Evolutionary conservation across 2,888 invertebrate species (phyloP), one percentile per base, ranked within the genome.

Genomic region (Oasisia sp.): DNA sequence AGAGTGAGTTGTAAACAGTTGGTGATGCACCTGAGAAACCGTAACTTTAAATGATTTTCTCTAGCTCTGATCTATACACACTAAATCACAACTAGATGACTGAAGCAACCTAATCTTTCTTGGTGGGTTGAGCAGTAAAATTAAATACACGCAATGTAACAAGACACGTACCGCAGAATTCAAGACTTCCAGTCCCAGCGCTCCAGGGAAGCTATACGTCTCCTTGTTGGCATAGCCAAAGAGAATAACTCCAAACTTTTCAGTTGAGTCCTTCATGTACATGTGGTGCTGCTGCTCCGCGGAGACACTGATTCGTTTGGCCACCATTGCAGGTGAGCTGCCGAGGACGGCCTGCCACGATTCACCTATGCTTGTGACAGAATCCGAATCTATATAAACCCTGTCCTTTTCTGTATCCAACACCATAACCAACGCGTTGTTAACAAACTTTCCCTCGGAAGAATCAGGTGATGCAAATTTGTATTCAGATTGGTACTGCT

Each of bases 221-320:
- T 74, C 74, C 74, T 74, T 74, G 74, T 74, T 74, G 19, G 74
- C 27, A 27, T 74, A 74, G n/a, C 74, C 74, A 74, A 74, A 74
- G 74, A 74, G 74, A 74, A 74, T n/a, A 74, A 74, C 27, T 27
- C 74, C 74, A 74, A 74, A 74, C 74, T 74, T 74, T 74, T 74
- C 74, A 7, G 74, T 74, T n/a, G 74, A 74, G 74, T 74, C 74
- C n/a, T 74, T 74, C 74, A 74, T 74, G 74, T 74, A 74, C 74
- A 74, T 74, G n/a, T 74, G n/a, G 74, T 74, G 74, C 74, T 74
- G 74, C 74, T 74, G 74, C 19, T n/a, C 74, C 5, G n/a, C 27
- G 74, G 19, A 27, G 27, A 74, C 27, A 4, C 19, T 5, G 27
- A 74, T 74, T 74, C 74, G 74, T 27, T 74, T 74, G 19, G 74